Conservation (phyloP, 2,888 invertebrate genomes). For the Dicyrtomina minuta region DNA sequence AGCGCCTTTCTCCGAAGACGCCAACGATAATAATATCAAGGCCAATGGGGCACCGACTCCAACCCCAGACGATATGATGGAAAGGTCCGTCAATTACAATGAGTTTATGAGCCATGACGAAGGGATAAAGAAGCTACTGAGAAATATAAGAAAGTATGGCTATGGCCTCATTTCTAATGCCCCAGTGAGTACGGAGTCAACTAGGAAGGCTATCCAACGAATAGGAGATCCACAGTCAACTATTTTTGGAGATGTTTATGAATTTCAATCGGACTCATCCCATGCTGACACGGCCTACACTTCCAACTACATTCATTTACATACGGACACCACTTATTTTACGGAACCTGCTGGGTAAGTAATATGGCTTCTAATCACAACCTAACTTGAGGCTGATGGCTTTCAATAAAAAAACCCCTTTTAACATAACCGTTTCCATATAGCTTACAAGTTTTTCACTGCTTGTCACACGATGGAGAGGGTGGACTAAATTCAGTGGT, state of each 20-base stretch:
- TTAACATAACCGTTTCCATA: too few species aligned
- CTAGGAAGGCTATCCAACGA: slow-evolving; percentile 61
- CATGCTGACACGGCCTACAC: slow-evolving; percentile 75
- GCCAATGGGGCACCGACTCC: too few species aligned
- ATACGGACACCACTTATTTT: slow-evolving; percentile 78
- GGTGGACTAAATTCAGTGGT: slow-evolving; percentile 75
- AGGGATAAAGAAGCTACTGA: slow-evolving; percentile 40
- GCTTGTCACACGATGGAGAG: slow-evolving; percentile 62
- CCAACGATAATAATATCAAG: neutral
- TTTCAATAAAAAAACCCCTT: too few species aligned
- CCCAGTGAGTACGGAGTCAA: slow-evolving; percentile 60
- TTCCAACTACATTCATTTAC: slow-evolving; percentile 67
- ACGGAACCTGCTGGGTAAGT: slow-evolving; percentile 71
- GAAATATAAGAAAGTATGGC: slow-evolving; percentile 40
- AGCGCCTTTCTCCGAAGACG: slow-evolving; percentile 1
- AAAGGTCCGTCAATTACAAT: slow-evolving; percentile 26
- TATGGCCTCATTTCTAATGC: slow-evolving; percentile 57
- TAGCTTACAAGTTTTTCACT: slow-evolving; percentile 65
- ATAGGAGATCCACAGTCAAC: slow-evolving; percentile 69
- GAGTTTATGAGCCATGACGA: slow-evolving; percentile 41
- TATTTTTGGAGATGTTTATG: slow-evolving; percentile 72
- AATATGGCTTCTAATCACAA: slow-evolving; percentile 12
- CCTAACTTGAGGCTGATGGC: too few species aligned
- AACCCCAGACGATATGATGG: too few species aligned
- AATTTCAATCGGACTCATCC: slow-evolving; percentile 63